Conservation (phyloP, 2,888 invertebrate species). For the Cremastinae sp. region DNA sequence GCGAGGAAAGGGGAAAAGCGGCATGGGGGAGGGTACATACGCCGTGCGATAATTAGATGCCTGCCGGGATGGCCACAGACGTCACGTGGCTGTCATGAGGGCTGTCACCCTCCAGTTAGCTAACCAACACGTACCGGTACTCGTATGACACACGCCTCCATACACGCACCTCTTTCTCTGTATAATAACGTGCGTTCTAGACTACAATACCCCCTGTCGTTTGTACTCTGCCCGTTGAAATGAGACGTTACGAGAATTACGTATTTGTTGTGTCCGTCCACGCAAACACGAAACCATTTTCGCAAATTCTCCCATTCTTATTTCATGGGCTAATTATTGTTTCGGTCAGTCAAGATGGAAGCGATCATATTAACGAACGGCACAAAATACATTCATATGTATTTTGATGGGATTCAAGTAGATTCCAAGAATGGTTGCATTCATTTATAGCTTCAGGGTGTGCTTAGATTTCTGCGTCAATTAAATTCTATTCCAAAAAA, state of each 20-base stretch:
- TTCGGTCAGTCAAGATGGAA: too few relatives aligned
- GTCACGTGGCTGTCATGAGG: slow-evolving; percentile 78
- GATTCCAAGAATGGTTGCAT: too few relatives aligned
- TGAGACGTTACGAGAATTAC: slow-evolving; percentile 54
- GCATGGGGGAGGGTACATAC: slow-evolving; percentile 65
- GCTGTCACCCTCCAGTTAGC: slow-evolving; percentile 76
- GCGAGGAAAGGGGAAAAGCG: too few relatives aligned
- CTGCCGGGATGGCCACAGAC: slow-evolving; percentile 76
- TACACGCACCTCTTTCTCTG: slow-evolving; percentile 15
- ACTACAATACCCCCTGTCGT: slow-evolving; percentile 45
- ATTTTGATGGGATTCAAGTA: too few relatives aligned
- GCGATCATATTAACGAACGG: too few relatives aligned
- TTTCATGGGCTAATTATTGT: too few relatives aligned
- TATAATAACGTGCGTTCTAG: slow-evolving; percentile 3
- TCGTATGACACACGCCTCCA: slow-evolving; percentile 31
- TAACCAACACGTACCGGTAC: slow-evolving; percentile 51
- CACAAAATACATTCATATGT: too few relatives aligned
- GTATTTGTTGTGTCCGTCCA: slow-evolving; percentile 19
- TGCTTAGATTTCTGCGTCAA: too few relatives aligned
- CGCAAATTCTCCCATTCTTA: too few relatives aligned
- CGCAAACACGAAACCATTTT: slow-evolving; percentile 20
- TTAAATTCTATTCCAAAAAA: too few relatives aligned
- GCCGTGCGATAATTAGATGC: slow-evolving; percentile 78
- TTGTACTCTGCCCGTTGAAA: slow-evolving; percentile 44
- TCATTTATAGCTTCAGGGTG: too few relatives aligned